Evolutionary conservation across 2,888 invertebrate genomes (phyloP), one percentile per base, ranked within the genome.

Genomic region (Phalangium opilio): DNA sequence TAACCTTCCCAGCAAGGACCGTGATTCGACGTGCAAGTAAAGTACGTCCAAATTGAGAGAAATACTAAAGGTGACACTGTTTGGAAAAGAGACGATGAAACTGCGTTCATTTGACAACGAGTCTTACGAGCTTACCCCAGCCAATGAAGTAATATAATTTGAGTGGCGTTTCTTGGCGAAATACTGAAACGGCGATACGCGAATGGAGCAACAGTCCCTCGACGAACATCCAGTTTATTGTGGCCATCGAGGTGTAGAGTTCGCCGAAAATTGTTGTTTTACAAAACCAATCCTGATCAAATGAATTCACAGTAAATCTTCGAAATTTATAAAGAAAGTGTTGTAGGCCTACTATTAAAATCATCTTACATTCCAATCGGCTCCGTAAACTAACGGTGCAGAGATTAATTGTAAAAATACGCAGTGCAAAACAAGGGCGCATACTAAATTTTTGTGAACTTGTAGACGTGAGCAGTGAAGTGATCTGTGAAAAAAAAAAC

Each of bases 191-290:
- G 1, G 73, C 72, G 40, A 75, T 67, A 32, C 70, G 61, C 45
- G 67, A 66, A 56, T 70, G 69, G 1, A 70, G 62, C 47, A 64
- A 67, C 18, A 62, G 53, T 2, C 70, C 70, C 54, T 74, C 75
- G 12, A 74, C 72, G 51, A 74, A 66, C 73, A 74, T 75, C 75
- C 75, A 75, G 60, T 71, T 71, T 43, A 73, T 69, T 44, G 70
- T 71, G n/a, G 74, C 68, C 50, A 74, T 63, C 33, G 68, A 65
- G 36, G 70, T 66, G 59, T 73, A 75, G 58, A 73, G 66, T 38
- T 67, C 63, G 11, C 71, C 58, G 47, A 68, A 63, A n/a, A 70
- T 60, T 5, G 74, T 60, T 2, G 58, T 54, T 59, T 73, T 72
- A 60, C 75, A 75, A 45, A 73, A 56, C 71, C 72, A 72, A 44